Evolutionary conservation across 2,888 invertebrate species (phyloP).

Genomic region (Thera britannica): DNA sequence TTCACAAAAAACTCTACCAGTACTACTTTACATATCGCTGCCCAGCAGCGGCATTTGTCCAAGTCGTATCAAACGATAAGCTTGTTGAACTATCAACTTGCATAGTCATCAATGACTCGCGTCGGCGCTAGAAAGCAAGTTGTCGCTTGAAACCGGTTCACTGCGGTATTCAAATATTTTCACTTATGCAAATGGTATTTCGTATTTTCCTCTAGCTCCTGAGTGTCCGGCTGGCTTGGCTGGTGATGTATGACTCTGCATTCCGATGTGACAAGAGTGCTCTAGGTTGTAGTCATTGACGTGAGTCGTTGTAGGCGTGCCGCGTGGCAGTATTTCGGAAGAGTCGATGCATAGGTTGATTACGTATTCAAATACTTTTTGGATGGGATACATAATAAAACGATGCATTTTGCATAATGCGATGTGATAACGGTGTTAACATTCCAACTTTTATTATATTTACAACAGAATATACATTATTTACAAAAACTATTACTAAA

Average conservation of each 20-base stretch:
- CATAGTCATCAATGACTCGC: constrained; percentile 36
- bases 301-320: neutral
- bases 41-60: neutral
- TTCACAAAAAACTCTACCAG: too few relatives aligned
- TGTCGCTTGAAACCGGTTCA: constrained; percentile 59
- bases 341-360: neutral
- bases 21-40: neutral
- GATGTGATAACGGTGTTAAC: too few relatives aligned
- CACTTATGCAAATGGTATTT: constrained; percentile 79
- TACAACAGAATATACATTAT: too few relatives aligned
- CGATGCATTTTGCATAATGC: too few relatives aligned
- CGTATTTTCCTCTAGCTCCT: constrained; percentile 45
- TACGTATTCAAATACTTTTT: too few relatives aligned
- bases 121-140: constrained; percentile 66
- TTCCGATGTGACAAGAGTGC: constrained; percentile 12
- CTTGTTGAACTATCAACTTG: constrained; percentile 33
- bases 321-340: neutral
- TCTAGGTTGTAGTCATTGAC: constrained; percentile 3
- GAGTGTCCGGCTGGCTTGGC: constrained; percentile 40
- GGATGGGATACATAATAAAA: too few relatives aligned
- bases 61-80: neutral
- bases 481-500: too few relatives aligned
- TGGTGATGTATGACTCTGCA: constrained; percentile 44
- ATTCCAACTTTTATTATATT: too few relatives aligned
- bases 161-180: constrained; percentile 69